phyloP scores from a whole-genome alignment of 2,888 invertebrate species.

The Drosophila meridiana region DNA sequence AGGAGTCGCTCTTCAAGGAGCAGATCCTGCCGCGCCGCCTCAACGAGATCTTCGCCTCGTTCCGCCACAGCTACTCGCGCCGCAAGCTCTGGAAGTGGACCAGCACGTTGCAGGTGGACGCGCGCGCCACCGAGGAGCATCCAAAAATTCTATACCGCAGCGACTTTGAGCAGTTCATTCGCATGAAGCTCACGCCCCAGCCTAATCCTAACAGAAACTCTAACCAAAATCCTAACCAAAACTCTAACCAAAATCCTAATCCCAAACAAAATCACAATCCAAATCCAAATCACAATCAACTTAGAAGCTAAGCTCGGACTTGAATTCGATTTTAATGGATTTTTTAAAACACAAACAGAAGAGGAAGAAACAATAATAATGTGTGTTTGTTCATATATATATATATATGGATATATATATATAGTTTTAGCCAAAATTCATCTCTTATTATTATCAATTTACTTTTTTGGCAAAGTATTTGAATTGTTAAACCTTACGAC shows the following conservation, averaged over 20 bases:
- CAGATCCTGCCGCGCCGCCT: conserved; percentile 54
- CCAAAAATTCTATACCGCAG: conserved; percentile 75
- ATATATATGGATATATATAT: too few species aligned
- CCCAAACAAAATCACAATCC: background rate
- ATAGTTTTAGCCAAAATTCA: background rate
- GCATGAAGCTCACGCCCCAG: conserved; percentile 46
- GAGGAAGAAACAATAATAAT: background rate
- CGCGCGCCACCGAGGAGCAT: conserved; percentile 66
- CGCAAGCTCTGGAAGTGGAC: conserved; percentile 84
- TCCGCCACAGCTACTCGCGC: conserved; percentile 77
- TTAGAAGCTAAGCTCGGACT: conserved; percentile 22
- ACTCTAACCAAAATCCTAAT: background rate
- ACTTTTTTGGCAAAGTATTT: conserved; percentile 10
- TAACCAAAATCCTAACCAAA: background rate
- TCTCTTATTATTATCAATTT: background rate
- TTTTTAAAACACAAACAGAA: background rate
- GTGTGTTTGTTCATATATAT: background rate
- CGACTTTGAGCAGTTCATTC: conserved; percentile 71
- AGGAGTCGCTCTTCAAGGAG: conserved; percentile 64
- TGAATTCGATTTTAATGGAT: background rate
- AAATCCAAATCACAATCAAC: conserved; percentile 15
- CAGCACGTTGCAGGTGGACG: conserved; percentile 82
- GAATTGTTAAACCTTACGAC: conserved; percentile 22
- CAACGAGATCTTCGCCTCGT: conserved; percentile 80
- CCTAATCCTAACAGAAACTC: background rate